Conservation (phyloP, 1,140 invertebrate genomes). For the Eumaeus atala region DNA sequence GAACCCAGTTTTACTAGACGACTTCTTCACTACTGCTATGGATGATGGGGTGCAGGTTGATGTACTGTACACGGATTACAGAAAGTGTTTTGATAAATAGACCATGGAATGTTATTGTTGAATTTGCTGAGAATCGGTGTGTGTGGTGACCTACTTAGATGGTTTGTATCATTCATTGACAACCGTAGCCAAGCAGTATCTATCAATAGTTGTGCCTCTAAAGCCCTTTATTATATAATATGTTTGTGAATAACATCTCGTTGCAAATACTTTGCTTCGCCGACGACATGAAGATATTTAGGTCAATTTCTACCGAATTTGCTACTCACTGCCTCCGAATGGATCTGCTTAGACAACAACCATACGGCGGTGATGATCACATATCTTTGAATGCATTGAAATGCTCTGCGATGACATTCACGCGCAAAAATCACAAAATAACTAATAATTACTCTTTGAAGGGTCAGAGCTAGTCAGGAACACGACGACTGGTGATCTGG, state of each 20-base stretch:
- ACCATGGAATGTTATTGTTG: too few species aligned
- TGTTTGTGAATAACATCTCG: neutral
- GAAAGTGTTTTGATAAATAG: too few species aligned
- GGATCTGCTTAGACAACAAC: too few species aligned
- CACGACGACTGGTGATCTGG: too few species aligned
- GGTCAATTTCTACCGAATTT: neutral
- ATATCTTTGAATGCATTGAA: too few species aligned
- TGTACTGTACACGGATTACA: too few species aligned
- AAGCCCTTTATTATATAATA: constrained; percentile 1
- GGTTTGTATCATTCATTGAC: neutral
- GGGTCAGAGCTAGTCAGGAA: too few species aligned
- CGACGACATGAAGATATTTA: neutral
- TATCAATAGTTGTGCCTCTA: too few species aligned
- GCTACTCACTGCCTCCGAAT: neutral
- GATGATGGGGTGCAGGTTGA: constrained; percentile 10
- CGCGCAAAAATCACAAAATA: constrained; percentile 4
- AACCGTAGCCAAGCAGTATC: too few species aligned
- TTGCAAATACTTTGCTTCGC: neutral
- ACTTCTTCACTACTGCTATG: constrained; percentile 3
- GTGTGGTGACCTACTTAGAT: neutral
- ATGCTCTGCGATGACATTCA: too few species aligned
- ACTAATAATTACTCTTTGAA: neutral
- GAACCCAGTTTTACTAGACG: constrained; percentile 13
- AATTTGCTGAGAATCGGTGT: too few species aligned
- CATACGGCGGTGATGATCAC: too few species aligned